Conservation (phyloP, 53 echinoderm and acorn worm genomes). For the Paracentrotus lividus region DNA sequence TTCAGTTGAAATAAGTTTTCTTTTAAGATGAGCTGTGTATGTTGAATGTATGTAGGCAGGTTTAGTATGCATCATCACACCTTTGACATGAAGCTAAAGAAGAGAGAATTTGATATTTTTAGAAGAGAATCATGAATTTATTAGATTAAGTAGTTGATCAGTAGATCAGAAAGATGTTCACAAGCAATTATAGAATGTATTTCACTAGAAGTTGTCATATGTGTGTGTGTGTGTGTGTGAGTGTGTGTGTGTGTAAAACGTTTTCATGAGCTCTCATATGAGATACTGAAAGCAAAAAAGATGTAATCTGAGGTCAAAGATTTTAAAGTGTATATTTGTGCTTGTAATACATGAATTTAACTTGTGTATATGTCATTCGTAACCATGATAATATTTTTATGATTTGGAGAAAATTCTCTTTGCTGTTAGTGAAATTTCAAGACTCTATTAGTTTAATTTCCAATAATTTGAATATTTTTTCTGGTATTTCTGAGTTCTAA, state of each 20-base stretch:
- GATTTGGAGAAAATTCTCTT: not conserved
- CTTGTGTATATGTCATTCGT: too few species aligned
- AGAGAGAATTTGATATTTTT: slow-evolving; percentile 39
- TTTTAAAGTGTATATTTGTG: slow-evolving; percentile 45
- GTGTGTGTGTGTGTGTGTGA: not conserved
- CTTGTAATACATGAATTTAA: slow-evolving; percentile 23
- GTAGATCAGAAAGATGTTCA: not conserved
- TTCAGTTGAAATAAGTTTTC: not conserved
- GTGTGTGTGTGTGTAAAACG: not conserved
- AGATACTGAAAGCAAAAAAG: not conserved
- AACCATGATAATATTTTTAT: too few species aligned
- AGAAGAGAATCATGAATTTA: slow-evolving; percentile 47
- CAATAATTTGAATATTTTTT: not conserved
- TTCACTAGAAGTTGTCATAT: slow-evolving; percentile 21
- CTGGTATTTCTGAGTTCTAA: not conserved
- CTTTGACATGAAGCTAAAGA: not conserved
- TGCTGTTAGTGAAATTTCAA: not conserved
- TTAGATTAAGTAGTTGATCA: not conserved
- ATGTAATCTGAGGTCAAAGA: not conserved
- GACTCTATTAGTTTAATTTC: not conserved
- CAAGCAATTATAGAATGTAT: slow-evolving; percentile 17
- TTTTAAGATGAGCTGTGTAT: not conserved
- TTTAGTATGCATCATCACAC: not conserved
- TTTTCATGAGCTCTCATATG: not conserved
- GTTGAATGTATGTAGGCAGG: not conserved